These are phyloP conservation scores for Nanorana parkeri DNA, from an alignment of 2,113 vertebrate species.

Conservation along the genomic window DNA sequence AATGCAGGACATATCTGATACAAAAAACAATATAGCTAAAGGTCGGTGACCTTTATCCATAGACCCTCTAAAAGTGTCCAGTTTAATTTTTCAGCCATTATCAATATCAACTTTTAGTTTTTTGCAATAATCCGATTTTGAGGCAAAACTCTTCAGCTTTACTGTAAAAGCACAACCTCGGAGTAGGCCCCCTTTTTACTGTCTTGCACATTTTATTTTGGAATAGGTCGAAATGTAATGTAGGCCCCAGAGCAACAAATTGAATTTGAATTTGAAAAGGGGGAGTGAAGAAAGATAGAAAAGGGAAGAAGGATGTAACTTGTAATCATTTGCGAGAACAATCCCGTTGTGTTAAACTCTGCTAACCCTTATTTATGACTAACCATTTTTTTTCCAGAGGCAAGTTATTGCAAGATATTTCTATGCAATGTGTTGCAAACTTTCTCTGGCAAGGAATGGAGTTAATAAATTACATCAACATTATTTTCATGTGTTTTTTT, in stretches of 20 bases:
- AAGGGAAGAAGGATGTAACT: constrained; percentile 36
- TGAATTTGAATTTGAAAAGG: background rate
- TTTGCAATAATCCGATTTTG: background rate
- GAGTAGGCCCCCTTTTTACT: background rate
- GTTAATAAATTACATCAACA: constrained; percentile 13
- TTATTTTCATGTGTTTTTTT: constrained; percentile 26
- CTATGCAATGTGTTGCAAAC: constrained; percentile 8
- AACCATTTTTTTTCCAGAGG: constrained; percentile 28
- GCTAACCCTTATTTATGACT: background rate
- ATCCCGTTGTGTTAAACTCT: constrained; percentile 7
- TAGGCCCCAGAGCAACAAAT: background rate
- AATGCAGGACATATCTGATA: too few relatives aligned
- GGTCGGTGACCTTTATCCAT: too few relatives aligned
- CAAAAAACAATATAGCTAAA: too few relatives aligned
- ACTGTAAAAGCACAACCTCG: background rate
- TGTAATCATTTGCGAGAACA: constrained; percentile 24
- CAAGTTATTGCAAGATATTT: constrained; percentile 4
- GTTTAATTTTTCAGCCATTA: too few relatives aligned
- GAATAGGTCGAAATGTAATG: background rate
- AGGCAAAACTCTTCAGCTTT: background rate
- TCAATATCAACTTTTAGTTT: too few relatives aligned
- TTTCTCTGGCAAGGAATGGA: constrained; percentile 35
- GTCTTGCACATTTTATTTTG: background rate
- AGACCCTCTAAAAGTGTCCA: too few relatives aligned
- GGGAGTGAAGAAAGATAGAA: constrained; percentile 53